Evolutionary conservation across 2,888 invertebrate species (phyloP), one percentile per base, ranked within the genome.

Genomic region (Lottia gigantea): DNA sequence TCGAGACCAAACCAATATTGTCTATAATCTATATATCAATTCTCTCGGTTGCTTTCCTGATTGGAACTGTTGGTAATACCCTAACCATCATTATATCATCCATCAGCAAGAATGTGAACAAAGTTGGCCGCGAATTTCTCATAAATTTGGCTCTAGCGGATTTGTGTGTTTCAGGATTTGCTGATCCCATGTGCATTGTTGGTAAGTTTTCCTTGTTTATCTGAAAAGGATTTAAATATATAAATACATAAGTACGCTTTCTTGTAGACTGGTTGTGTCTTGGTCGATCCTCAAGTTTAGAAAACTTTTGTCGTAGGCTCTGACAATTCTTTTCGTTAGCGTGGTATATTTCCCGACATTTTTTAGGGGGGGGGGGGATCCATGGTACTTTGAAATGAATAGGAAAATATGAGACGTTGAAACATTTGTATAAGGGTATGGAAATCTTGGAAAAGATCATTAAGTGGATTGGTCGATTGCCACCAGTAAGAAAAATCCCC

Each of bases 131-230:
- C 31, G 77, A 81, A 55, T 84, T 86, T 74, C 78, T 84, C 66
- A 71, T 85, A 23, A 86, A 86, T 71, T 73, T 86, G 7, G 84
- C 84, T 8, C 40, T 84, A 1, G 84, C 86, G 1, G 86, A 86
- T 71, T 75, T 86, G 1, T 84, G 84, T 65, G 83, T 85, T 2
- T 76, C 82, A 0, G 78, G 74, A 12, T 70, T 86, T 8, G 84
- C 84, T 25, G 83, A 85, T 45, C 85, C 85, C 2, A 77, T 85
- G 74, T 85, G 85, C 65, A 81, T 85, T 61, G 67, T 85, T 12
- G 86, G 86, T 86, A 77, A 76, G 80, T 72, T 25, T 45, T 16
- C 4, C 2, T 40, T 40, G 40, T 40, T 40, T 40, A 40, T 40
- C 40, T 40, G 31, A 31, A 40, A 40, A 3, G 31, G 3, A 31